These are phyloP conservation scores for Oscheius onirici DNA, from an alignment of 2,888 invertebrate species.

Conservation along the genomic window DNA sequence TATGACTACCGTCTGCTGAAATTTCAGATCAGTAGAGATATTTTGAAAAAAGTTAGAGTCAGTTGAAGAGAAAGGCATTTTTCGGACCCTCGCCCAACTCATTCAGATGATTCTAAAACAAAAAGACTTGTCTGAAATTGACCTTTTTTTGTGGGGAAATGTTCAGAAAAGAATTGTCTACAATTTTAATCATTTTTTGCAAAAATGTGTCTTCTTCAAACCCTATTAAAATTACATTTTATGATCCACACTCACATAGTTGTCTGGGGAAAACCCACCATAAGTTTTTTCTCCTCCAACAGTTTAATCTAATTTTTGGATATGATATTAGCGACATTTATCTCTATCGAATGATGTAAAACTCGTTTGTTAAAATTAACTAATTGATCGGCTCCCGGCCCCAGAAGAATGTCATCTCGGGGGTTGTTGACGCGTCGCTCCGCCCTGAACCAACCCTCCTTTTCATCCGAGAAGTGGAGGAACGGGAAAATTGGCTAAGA, in stretches of 20 bases:
- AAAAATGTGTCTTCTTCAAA: not conserved
- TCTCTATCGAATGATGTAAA: conserved; percentile 8
- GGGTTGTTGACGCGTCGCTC: conserved; percentile 12
- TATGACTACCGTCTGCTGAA: not conserved
- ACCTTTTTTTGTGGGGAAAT: not conserved
- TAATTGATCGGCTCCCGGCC: not conserved
- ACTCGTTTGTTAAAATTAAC: not conserved
- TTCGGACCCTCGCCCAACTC: not conserved
- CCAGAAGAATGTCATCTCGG: not conserved
- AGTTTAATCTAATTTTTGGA: not conserved
- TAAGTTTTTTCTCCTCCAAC: not conserved
- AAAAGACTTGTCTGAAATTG: not conserved
- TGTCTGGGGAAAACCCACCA: not conserved
- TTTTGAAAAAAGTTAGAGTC: not conserved
- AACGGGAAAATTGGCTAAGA: too few species aligned
- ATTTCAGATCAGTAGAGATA: not conserved
- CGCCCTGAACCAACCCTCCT: not conserved
- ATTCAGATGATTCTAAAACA: not conserved
- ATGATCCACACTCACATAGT: not conserved
- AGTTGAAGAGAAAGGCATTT: not conserved
- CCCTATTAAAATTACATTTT: not conserved
- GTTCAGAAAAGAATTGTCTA: not conserved
- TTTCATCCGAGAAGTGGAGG: not conserved
- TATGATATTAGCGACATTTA: conserved; percentile 2
- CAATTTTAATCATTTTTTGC: not conserved